Conservation (phyloP, 2,797 vertebrate species). For the Hoplostethus atlanticus region DNA sequence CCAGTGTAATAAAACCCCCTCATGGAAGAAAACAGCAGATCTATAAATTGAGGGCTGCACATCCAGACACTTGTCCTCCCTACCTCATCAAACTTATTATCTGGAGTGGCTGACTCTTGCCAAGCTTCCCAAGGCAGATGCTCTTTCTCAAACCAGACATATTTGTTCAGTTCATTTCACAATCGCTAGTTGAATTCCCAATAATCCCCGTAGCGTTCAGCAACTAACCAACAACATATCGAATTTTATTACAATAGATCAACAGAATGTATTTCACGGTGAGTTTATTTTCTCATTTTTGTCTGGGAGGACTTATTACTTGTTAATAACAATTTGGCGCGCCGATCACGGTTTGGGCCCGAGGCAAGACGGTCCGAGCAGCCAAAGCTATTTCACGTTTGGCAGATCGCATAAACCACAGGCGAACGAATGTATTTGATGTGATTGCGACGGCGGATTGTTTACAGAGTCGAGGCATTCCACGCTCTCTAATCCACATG, state of each 20-base stretch:
- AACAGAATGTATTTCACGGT: slow-evolving; percentile 50
- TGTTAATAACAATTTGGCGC: slow-evolving; percentile 59
- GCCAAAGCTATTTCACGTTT: slow-evolving; percentile 76
- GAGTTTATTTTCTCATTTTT: slow-evolving; percentile 47
- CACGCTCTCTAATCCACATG: slow-evolving; percentile 70
- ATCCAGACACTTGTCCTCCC: slow-evolving; percentile 77
- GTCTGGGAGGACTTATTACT: slow-evolving; percentile 20
- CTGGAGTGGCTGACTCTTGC: slow-evolving; percentile 41
- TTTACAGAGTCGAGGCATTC: slow-evolving; percentile 79
- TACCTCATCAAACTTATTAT: slow-evolving; percentile 56
- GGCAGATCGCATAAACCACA: slow-evolving; percentile 75
- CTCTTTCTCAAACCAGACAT: slow-evolving; percentile 47
- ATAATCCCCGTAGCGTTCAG: slow-evolving; percentile 30
- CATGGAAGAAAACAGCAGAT: slow-evolving; percentile 49
- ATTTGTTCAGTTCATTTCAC: slow-evolving; percentile 61
- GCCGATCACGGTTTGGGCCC: slow-evolving; percentile 42
- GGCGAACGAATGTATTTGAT: slow-evolving; percentile 69
- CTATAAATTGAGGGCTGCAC: slow-evolving; percentile 35
- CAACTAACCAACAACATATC: slow-evolving; percentile 47
- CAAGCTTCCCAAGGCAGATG: slow-evolving; percentile 49
- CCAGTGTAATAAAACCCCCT: slow-evolving; percentile 47
- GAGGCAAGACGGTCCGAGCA: slow-evolving; percentile 44
- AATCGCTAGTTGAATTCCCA: slow-evolving; percentile 43
- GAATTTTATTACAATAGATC: slow-evolving; percentile 39
- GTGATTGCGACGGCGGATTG: slow-evolving; percentile 70